Evolutionary conservation across 2,113 vertebrate genomes (phyloP), one percentile per base, ranked within the genome.

Genomic region (Stomatorhinus ivindoensis): DNA sequence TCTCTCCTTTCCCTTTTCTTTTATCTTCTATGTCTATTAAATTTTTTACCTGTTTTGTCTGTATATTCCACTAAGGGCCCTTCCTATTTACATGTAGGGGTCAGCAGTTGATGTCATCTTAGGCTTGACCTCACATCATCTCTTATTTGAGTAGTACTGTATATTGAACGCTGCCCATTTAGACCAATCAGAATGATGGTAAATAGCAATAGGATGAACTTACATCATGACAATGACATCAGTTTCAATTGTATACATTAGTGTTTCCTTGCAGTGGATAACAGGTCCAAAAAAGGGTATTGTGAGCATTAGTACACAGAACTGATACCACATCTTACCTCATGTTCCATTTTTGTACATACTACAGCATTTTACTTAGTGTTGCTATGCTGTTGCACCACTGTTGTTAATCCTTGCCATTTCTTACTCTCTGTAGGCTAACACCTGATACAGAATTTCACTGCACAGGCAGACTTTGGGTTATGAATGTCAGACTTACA

Each of bases 1-100:
- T 17, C 42, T 69, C 58, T 76, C n/a, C 61, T 88, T 88, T 88
- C 87, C 76, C 87, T 61, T 89, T 86, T 86, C 92, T 90, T 89
- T 86, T 91, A 91, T 90, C 92, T 91, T 91, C 92, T 91, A 93
- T 92, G 88, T 92, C 91, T 90, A 94, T 92, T 95, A 95, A 95
- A 95, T 94, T 39, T 35, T 42, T 8, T 21, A 42, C 73, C 73
- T 39, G 17, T 80, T 42, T 39, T 42, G 73, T 17, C 35, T 7
- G 31, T 17, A 39, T 80, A 42, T 80, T 42, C 31, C 6, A 39
- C 73, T 42, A 42, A 80, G 15, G 73, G 17, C 35, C 35, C 35
- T 80, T 42, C 73, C 17, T 80, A 42, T 39, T 15, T 42, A 39
- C 35, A 80, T 80, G 35, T 17, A 80, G 15, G 73, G 73, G 73